These are phyloP conservation scores for Spinibarbus caldwelli DNA, from an alignment of 2,797 vertebrate species.

Conservation along the genomic window DNA sequence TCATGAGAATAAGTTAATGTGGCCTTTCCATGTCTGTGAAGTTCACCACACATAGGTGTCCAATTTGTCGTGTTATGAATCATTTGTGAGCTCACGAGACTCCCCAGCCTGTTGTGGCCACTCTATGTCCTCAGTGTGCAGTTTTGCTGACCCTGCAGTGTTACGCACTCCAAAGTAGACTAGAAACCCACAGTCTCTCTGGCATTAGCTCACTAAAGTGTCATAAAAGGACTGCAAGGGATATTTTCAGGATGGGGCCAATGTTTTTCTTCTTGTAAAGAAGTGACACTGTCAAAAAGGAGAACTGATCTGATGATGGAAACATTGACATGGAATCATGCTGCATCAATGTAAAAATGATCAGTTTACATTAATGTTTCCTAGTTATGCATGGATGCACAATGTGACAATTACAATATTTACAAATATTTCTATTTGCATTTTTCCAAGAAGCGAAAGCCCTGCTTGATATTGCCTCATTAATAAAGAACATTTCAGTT, in stretches of 20 bases:
- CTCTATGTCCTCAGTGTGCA: neutral
- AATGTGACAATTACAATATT: conserved; percentile 1
- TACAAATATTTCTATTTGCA: neutral
- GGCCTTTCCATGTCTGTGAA: conserved; percentile 6
- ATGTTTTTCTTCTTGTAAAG: neutral
- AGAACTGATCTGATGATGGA: neutral
- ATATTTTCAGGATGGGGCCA: neutral
- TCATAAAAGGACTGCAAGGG: neutral
- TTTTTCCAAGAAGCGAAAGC: neutral
- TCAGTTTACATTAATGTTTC: neutral
- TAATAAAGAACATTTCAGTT: conserved; percentile 29
- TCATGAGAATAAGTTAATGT: neutral
- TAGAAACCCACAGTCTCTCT: neutral
- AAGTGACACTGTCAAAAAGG: neutral
- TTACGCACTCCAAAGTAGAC: neutral
- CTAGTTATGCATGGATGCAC: neutral
- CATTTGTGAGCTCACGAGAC: neutral
- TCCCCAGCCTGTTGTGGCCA: neutral
- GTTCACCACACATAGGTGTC: neutral
- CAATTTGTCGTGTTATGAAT: neutral
- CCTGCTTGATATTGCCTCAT: neutral
- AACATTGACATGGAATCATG: neutral
- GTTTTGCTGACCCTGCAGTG: neutral
- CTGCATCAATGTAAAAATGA: neutral
- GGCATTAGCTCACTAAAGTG: neutral